These are phyloP conservation scores for Nyctalus aviator DNA, from an alignment of 2,797 vertebrate species.

Conservation along the genomic window DNA sequence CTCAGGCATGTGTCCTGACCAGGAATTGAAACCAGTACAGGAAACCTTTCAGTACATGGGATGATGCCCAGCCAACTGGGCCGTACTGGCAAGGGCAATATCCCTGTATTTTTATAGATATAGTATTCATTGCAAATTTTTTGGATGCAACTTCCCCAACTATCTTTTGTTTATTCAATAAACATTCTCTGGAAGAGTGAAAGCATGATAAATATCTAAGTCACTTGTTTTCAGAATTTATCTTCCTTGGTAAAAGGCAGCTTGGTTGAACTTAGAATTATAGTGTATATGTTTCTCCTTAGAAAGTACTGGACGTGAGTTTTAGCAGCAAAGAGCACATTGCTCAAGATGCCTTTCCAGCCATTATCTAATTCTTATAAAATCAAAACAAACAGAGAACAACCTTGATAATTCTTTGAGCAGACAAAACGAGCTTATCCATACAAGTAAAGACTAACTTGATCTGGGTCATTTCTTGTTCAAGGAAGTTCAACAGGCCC, in stretches of 20 bases:
- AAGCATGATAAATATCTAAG: slow-evolving; percentile 3
- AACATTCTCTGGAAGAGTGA: neutral
- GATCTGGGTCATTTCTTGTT: neutral
- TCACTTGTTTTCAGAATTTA: neutral
- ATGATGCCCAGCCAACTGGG: too few species aligned
- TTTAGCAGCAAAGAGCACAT: neutral
- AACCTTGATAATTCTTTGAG: neutral
- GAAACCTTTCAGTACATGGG: too few species aligned
- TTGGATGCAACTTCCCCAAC: neutral
- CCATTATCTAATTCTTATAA: neutral
- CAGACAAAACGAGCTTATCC: neutral
- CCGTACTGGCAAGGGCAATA: too few species aligned
- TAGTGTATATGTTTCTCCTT: neutral
- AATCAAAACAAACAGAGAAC: neutral
- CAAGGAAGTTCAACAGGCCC: neutral
- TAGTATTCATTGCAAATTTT: neutral
- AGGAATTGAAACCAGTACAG: too few species aligned
- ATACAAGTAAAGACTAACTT: neutral
- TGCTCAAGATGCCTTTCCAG: neutral
- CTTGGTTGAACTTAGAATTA: neutral
- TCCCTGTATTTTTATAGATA: neutral
- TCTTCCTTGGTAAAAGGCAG: neutral
- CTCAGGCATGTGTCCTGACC: too few species aligned
- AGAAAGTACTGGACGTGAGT: neutral
- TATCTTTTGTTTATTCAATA: slow-evolving; percentile 24